Evolutionary conservation across 2,113 vertebrate genomes (phyloP), one percentile per base, ranked within the genome.

Genomic region (Solenodon paradoxus): DNA sequence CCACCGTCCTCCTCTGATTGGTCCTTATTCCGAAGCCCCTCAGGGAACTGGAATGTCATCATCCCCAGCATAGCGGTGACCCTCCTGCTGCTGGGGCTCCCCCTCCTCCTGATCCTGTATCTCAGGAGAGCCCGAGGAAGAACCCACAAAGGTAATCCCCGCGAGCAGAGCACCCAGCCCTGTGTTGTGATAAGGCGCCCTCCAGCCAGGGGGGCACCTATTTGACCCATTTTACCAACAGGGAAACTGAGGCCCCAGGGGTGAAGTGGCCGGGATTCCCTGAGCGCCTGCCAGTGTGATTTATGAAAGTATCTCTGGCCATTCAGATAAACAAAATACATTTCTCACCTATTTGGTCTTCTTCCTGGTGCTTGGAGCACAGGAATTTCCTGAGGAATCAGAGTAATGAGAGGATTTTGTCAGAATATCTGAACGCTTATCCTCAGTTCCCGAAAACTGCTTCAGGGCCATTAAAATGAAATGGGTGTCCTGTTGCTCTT

Each of bases 81-180:
- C 5, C 0, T 93, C 32, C 79, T 98, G 83, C 51, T 97, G 17
- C 78, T 98, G 95, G 51, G 32, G 4, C 2, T 98, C 0, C 0
- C 2, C 9, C 0, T n/a, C 81, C 5, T 1, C 0, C 0, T 7
- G 3, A 16, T 0, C 1, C 53, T 97, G 40, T 78, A 8, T 1
- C 1, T 97, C 66, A 53, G 53, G 94, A 13, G 53, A 78, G 24
- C 0, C 75, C 66, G 0, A 51, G 55, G 81, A 32, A 77, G 55
- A 55, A 9, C 7, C 2, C 3, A 12, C 8, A 7, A 35, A 96
- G 98, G 98, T 98, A 96, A 0, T 96, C 0, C 35, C 26, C 17
- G 5, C 0, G 8, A 32, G 61, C 7, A 4, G 55, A 38, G 74
- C 10, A 7, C 35, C 0, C 2, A 53, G 49, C 20, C 32, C 75